Percentiles rank a stretch among this genome's conserved stretches.
These are phyloP conservation scores for Podarcis siculus DNA, from an alignment of 2,797 vertebrate species.

Conservation along the genomic window DNA sequence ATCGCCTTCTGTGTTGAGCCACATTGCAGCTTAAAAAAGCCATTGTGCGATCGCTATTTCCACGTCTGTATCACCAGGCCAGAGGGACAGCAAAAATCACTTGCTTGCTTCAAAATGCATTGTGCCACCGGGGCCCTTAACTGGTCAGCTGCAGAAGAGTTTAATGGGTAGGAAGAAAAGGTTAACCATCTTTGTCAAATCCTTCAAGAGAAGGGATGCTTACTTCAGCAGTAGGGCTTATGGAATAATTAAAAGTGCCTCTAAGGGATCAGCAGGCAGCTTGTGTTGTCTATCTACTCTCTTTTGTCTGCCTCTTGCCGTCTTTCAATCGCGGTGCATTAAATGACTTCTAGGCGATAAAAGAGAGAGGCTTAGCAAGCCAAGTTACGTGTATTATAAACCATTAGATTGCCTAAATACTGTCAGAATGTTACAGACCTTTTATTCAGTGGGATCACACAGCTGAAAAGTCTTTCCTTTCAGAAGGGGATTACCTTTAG, in stretches of 20 bases:
- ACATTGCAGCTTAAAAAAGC: slow-evolving; percentile 14
- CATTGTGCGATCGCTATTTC: slow-evolving; percentile 17
- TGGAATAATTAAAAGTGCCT: neutral
- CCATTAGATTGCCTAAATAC: slow-evolving; percentile 32
- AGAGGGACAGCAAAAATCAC: slow-evolving; percentile 27
- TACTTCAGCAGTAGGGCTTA: slow-evolving; percentile 3
- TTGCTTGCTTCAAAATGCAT: slow-evolving; percentile 33
- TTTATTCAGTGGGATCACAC: slow-evolving; percentile 3
- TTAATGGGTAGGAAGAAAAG: slow-evolving; percentile 56
- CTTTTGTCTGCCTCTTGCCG: neutral
- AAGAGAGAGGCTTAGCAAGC: slow-evolving; percentile 19
- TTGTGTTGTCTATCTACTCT: neutral
- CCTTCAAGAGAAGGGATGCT: slow-evolving; percentile 29
- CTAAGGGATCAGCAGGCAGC: neutral
- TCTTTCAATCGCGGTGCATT: slow-evolving; percentile 4
- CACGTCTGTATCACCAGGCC: slow-evolving; percentile 36
- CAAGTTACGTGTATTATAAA: slow-evolving; percentile 13
- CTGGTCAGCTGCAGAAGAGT: slow-evolving; percentile 53
- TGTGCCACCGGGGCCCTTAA: slow-evolving; percentile 46
- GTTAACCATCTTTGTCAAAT: slow-evolving; percentile 49
- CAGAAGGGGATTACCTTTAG: neutral
- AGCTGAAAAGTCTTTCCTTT: neutral
- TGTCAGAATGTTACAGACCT: neutral
- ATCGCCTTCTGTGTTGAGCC: slow-evolving; percentile 45
- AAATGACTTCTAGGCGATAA: slow-evolving; percentile 3